phyloP scores from a whole-genome alignment of 2,113 vertebrate species.

The Brienomyrus brachyistius region DNA sequence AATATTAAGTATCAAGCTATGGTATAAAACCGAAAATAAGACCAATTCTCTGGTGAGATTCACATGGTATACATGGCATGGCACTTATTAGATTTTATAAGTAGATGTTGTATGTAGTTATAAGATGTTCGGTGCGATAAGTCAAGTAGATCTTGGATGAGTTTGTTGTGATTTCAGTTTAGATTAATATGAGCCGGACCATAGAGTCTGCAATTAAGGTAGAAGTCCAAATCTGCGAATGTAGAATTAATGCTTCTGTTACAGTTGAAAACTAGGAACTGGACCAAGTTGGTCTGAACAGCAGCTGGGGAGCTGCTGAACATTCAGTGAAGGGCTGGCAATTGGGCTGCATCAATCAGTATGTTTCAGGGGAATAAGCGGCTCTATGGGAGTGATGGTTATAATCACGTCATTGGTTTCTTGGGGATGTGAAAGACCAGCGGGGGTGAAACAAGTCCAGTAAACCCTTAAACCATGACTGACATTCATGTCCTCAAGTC shows the following conservation, averaged over 20 bases:
- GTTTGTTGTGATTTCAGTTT: neutral
- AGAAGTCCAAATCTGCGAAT: neutral
- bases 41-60: neutral
- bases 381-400: neutral
- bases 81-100: neutral
- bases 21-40: neutral
- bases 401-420: neutral
- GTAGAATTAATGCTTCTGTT: neutral
- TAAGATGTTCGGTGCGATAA: neutral
- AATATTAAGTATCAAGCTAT: neutral
- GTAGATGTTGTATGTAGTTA: neutral
- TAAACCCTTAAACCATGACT: neutral
- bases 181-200: neutral
- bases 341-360: neutral
- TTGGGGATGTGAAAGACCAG: neutral
- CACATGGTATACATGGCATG: neutral
- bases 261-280: neutral
- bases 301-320: neutral
- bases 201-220: neutral
- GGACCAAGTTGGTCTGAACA: neutral
- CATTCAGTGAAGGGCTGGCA: neutral
- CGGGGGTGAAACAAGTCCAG: neutral
- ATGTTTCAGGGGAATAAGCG: neutral
- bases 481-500: neutral
- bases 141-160: neutral